Percentiles rank a stretch among this genome's conserved stretches.
Evolutionary conservation across 2,113 vertebrate species (phyloP).

Genomic region (Pseudorhombus dupliciocellatus): DNA sequence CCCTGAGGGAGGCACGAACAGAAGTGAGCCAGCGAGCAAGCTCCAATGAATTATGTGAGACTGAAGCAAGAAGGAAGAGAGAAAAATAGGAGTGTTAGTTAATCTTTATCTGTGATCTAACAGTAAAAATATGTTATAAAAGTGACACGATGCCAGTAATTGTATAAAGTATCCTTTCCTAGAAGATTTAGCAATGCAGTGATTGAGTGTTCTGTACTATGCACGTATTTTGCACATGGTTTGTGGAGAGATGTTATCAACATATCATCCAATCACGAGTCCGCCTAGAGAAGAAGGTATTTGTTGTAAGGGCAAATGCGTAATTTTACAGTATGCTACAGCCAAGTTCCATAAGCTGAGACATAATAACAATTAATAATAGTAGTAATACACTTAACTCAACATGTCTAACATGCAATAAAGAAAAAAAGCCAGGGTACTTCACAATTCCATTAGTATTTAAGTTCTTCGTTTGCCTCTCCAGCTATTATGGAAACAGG

Average conservation of each 20-base stretch:
- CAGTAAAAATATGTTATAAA: background rate
- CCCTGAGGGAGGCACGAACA: background rate
- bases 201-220: background rate
- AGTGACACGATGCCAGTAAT: background rate
- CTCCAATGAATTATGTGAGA: constrained; percentile 1
- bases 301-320: background rate
- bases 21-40: background rate
- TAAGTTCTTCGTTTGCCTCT: constrained; percentile 5
- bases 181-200: background rate
- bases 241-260: background rate
- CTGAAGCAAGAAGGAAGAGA: background rate
- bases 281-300: background rate
- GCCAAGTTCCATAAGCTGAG: background rate
- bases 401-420: no score
- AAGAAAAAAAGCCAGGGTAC: no score
- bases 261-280: background rate
- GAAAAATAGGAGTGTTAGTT: background rate
- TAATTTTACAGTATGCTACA: background rate
- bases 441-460: no score
- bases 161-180: background rate
- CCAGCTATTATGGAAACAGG: constrained; percentile 97
- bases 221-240: background rate
- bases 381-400: background rate
- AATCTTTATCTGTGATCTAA: constrained; percentile 7
- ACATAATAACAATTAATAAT: background rate